These are phyloP conservation scores for Neodon shergylaensis DNA, from an alignment of 2,113 vertebrate species.

Conservation along the genomic window DNA sequence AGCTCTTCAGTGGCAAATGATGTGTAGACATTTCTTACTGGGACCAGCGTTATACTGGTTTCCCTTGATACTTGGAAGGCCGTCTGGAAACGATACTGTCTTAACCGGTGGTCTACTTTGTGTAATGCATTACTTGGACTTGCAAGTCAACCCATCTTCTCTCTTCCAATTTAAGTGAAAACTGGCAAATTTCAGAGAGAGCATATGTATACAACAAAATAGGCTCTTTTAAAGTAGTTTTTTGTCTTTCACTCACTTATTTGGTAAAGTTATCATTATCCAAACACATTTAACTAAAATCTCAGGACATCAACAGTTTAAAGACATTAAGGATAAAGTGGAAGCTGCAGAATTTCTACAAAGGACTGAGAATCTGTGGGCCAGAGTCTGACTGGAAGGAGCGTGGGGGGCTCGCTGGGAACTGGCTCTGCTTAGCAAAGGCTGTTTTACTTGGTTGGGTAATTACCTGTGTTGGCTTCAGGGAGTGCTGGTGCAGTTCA, in stretches of 20 bases:
- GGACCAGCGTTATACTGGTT: not conserved
- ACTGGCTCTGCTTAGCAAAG: slow-evolving; percentile 19
- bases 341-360: not conserved
- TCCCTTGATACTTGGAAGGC: not conserved
- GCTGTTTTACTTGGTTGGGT: not conserved
- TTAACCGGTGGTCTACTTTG: not conserved
- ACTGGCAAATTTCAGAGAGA: slow-evolving; percentile 10
- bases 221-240: slow-evolving; percentile 29
- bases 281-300: slow-evolving; percentile 52
- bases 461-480: slow-evolving; percentile 19
- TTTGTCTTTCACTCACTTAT: slow-evolving; percentile 49
- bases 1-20: not conserved
- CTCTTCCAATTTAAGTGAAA: not conserved
- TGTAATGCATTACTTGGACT: not conserved
- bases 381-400: not conserved
- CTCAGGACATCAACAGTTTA: slow-evolving; percentile 17
- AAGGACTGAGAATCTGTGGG: not conserved
- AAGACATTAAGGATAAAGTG: slow-evolving; percentile 26
- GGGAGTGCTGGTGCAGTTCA: slow-evolving; percentile 19
- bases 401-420: not conserved
- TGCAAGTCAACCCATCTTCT: not conserved
- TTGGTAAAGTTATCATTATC: slow-evolving; percentile 38
- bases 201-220: not conserved
- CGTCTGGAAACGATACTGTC: not conserved
- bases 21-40: not conserved